A percentile compares a stretch with the other conserved stretches of the same genome.
phyloP scores from a whole-genome alignment of 2,113 vertebrate species.

The Bagarius yarrelli region DNA sequence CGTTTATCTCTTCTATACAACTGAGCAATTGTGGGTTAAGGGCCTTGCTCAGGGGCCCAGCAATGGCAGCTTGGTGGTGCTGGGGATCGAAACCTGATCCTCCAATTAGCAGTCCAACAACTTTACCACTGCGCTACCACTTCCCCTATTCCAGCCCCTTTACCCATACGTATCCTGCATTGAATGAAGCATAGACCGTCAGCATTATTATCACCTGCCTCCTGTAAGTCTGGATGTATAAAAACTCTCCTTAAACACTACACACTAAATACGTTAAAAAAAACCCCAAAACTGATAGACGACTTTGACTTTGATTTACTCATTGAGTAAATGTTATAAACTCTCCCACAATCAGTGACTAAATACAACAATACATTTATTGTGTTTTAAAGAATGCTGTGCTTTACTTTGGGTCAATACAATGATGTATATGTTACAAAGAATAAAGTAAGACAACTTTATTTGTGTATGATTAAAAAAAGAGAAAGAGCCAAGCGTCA shows the following conservation, averaged over 20 bases:
- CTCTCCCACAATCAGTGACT: background rate
- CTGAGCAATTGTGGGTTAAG: too few species aligned
- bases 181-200: slow-evolving; percentile 5
- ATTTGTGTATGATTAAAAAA: background rate
- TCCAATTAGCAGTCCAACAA: too few species aligned
- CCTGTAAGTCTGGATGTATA: slow-evolving; percentile 31
- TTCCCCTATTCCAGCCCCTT: background rate
- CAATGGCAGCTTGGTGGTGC: too few species aligned
- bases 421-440: background rate
- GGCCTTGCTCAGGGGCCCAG: too few species aligned
- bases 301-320: background rate
- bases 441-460: slow-evolving; percentile 15
- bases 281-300: too few species aligned
- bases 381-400: background rate
- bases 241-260: slow-evolving; percentile 24
- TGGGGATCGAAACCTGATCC: too few species aligned
- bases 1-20: too few species aligned
- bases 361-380: background rate
- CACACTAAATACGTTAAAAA: slow-evolving; percentile 8
- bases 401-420: background rate
- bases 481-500: slow-evolving; percentile 50
- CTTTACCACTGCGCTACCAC: too few species aligned
- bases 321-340: background rate
- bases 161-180: background rate
- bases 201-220: slow-evolving; percentile 4